Evolutionary conservation across 2,888 invertebrate genomes (phyloP).

Genomic region (Carabus problematicus): DNA sequence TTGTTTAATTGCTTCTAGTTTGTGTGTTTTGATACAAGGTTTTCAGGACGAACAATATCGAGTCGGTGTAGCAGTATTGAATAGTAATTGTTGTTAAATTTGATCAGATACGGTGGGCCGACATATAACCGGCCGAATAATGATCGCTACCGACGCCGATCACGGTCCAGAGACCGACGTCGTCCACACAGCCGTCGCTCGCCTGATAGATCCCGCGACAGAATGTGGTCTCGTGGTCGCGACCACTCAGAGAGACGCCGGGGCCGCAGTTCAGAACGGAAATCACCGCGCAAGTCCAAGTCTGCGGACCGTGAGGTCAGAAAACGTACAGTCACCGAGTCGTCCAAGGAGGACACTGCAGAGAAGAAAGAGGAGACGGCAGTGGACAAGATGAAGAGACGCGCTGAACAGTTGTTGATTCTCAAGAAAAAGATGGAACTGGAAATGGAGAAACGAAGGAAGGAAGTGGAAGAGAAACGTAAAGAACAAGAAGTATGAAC

Average conservation of each 20-base stretch:
- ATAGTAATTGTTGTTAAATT: not conserved
- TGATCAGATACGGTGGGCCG: conserved; percentile 23
- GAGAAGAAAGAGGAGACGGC: conserved; percentile 51
- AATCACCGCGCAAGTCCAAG: conserved; percentile 53
- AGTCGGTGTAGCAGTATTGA: too few relatives aligned
- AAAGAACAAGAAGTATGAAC: conserved; percentile 47
- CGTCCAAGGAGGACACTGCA: conserved; percentile 48
- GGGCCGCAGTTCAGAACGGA: conserved; percentile 46
- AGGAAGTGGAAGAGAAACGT: conserved; percentile 61
- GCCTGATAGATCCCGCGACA: conserved; percentile 28
- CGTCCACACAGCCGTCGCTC: conserved; percentile 48
- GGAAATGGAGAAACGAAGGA: conserved; percentile 65
- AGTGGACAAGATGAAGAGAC: conserved; percentile 53
- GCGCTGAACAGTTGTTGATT: conserved; percentile 62
- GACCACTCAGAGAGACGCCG: conserved; percentile 36
- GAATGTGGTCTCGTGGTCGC: conserved; percentile 36
- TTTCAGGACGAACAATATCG: too few relatives aligned
- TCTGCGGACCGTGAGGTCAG: conserved; percentile 53
- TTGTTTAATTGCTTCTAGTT: too few relatives aligned
- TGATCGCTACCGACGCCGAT: conserved; percentile 49
- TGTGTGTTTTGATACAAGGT: too few relatives aligned
- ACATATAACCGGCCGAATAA: conserved; percentile 15
- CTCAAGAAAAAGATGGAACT: conserved; percentile 69
- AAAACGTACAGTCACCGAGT: conserved; percentile 47
- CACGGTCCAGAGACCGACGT: conserved; percentile 45